These are phyloP conservation scores for Allygus modestus DNA, from an alignment of 2,888 invertebrate genomes.

Conservation along the genomic window DNA sequence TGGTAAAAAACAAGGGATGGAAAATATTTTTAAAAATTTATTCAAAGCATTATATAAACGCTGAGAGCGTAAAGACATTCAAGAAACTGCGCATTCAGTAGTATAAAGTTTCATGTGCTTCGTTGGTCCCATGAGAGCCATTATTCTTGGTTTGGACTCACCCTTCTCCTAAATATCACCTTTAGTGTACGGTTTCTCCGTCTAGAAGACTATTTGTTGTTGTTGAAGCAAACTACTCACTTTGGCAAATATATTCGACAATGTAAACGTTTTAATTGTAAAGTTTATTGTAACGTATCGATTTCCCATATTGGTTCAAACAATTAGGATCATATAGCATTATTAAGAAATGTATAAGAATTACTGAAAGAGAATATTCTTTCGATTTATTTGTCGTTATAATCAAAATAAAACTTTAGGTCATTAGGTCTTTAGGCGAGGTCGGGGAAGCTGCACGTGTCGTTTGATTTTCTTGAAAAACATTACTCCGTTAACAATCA, in stretches of 20 bases:
- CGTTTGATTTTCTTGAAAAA: too few relatives aligned
- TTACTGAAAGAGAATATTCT: too few relatives aligned
- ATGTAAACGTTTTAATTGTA: background rate
- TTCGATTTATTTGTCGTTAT: too few relatives aligned
- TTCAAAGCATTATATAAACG: background rate
- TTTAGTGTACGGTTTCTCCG: background rate
- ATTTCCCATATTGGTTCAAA: too few relatives aligned
- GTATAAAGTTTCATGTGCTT: conserved; percentile 27
- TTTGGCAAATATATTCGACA: background rate
- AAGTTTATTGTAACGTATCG: background rate
- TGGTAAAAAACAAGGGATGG: too few relatives aligned
- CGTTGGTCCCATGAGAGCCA: background rate
- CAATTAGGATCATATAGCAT: too few relatives aligned
- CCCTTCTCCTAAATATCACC: conserved; percentile 18
- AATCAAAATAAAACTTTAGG: too few relatives aligned
- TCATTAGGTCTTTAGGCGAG: too few relatives aligned
- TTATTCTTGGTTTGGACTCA: conserved; percentile 19
- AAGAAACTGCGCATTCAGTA: conserved; percentile 24
- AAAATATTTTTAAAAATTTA: too few relatives aligned
- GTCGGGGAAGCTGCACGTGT: too few relatives aligned
- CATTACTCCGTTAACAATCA: too few relatives aligned
- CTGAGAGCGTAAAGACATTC: background rate
- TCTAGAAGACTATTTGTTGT: background rate
- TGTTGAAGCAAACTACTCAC: background rate
- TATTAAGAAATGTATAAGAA: too few relatives aligned